phyloP scores from a whole-genome alignment of 2,113 vertebrate species.

The Heloderma charlesbogerti region DNA sequence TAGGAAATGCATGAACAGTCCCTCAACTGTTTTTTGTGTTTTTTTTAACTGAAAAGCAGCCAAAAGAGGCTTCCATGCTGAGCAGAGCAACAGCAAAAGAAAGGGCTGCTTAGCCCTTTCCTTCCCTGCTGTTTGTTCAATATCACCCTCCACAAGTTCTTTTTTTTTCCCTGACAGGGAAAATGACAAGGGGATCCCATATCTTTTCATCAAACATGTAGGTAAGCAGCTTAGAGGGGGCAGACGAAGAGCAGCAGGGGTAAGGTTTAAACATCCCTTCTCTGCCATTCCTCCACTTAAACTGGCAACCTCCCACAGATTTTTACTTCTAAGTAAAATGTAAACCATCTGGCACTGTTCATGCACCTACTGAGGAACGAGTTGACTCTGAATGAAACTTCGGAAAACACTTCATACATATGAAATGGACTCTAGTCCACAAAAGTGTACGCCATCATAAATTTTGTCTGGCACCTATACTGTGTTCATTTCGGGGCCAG shows the following conservation, averaged over 20 bases:
- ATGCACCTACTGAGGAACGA: too few relatives aligned
- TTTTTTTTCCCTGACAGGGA: background rate
- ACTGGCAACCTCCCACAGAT: too few relatives aligned
- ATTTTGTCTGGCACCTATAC: too few relatives aligned
- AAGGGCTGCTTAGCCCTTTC: background rate
- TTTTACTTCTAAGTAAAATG: too few relatives aligned
- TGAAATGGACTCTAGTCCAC: too few relatives aligned
- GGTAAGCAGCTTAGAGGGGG: background rate
- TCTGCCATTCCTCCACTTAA: background rate
- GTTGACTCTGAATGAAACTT: too few relatives aligned
- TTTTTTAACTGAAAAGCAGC: background rate
- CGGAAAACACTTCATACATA: too few relatives aligned
- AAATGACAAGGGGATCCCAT: background rate
- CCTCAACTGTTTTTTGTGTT: too few relatives aligned
- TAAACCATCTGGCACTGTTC: too few relatives aligned
- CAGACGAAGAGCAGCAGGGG: too few relatives aligned
- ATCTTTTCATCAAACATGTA: background rate
- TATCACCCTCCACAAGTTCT: background rate
- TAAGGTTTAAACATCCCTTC: background rate
- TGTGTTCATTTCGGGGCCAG: too few relatives aligned
- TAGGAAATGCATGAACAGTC: background rate
- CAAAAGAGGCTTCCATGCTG: background rate
- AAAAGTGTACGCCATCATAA: too few relatives aligned
- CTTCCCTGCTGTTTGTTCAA: background rate
- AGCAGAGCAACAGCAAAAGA: background rate